These are phyloP conservation scores for Nothocercus julius DNA, from an alignment of 2,113 vertebrate species.

Conservation along the genomic window DNA sequence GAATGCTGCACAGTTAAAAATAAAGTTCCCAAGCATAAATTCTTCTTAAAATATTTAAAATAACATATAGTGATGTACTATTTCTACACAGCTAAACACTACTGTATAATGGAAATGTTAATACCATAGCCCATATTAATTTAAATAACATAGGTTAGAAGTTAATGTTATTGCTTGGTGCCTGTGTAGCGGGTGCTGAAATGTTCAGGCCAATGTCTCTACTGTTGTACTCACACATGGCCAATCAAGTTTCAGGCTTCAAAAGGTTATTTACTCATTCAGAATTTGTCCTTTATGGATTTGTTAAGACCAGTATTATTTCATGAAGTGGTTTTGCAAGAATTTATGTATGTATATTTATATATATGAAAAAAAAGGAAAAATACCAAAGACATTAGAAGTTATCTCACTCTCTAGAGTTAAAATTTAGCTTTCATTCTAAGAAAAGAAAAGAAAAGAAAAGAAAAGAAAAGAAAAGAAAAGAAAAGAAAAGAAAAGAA, in stretches of 20 bases:
- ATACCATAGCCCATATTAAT: not conserved
- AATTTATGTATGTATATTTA: too few relatives aligned
- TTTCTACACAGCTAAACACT: not conserved
- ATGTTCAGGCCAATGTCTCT: not conserved
- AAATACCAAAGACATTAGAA: not conserved
- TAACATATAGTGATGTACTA: not conserved
- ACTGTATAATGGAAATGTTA: not conserved
- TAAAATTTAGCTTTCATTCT: not conserved
- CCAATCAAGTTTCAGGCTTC: not conserved
- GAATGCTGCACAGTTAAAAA: not conserved
- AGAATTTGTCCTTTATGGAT: not conserved
- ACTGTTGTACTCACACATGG: too few relatives aligned
- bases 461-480: too few relatives aligned
- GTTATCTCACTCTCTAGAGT: not conserved
- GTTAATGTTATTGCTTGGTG: not conserved
- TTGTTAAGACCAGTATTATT: not conserved
- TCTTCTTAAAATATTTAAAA: conserved; percentile 14
- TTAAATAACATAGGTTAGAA: not conserved
- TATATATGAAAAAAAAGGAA: not conserved
- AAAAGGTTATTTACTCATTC: not conserved
- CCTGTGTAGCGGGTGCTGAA: not conserved
- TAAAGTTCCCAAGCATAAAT: not conserved
- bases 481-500: too few relatives aligned
- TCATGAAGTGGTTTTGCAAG: not conserved
- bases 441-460: too few relatives aligned